Evolutionary conservation across 64 coral and sea anemone species (phyloP), one percentile per base, ranked within the genome.

Genomic region (Montipora foliosa): DNA sequence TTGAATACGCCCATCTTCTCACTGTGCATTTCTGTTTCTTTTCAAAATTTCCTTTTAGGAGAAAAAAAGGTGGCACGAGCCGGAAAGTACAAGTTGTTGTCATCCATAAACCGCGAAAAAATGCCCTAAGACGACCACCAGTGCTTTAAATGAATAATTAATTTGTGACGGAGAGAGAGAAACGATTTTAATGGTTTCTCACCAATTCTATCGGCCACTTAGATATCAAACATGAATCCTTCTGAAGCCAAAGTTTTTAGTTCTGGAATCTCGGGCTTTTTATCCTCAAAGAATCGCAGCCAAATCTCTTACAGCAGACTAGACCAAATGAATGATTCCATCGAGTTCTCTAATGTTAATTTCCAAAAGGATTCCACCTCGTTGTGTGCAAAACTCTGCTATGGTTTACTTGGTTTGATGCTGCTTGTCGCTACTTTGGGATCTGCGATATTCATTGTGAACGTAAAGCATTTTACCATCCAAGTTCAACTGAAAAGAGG

Each of bases 331-430:
- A 47, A 86, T 7, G 82, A 86, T 72, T 86, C 82, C 8, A 59
- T 86, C 6, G 82, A 86, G 46, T 86, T 86, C 46, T 86, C 82
- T 15, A 86, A 86, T 7, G 82, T 86, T 71, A 62, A 86, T 44
- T 86, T 86, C 47, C 62, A 72, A 47, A 86, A 86, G 48, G 82
- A 86, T 72, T 15, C n/a, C 44, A 50, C 82, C 19, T 71, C 82
- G 8, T 47, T 86, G 1, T 86, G 82, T 50, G 9, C 64, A 4
- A 86, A 72, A 66, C 44, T 86, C 14, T 86, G 62, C 46, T 86
- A 71, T 51, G 29, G 66, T 86, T 49, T 72, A 2, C 4, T 86
- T 17, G 82, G 62, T 0, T 86, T 86, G 66, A 71, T 86, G 16
- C 46, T 86, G 7, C 50, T 86, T 19, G 21, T 72, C 17, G 64